phyloP scores from a whole-genome alignment of 2,113 vertebrate species.

The Thamnaconus septentrionalis region DNA sequence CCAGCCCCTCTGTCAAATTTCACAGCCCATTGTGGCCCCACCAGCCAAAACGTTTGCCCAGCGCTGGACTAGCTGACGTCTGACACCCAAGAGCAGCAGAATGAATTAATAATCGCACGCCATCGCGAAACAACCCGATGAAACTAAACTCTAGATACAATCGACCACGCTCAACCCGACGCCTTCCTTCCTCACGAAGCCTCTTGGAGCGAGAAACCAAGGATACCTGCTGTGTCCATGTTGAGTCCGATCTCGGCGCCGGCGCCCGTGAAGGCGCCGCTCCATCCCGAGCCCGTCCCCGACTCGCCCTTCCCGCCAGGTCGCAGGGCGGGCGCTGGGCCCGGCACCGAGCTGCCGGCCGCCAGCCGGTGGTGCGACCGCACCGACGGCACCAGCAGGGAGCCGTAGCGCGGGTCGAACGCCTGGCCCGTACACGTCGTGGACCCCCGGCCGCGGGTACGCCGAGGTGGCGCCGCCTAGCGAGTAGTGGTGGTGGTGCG shows the following conservation, averaged over 20 bases:
- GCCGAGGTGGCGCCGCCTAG: slow-evolving; percentile 81
- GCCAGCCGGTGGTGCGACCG: slow-evolving; percentile 87
- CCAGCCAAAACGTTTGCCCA: too few species aligned
- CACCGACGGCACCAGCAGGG: slow-evolving; percentile 88
- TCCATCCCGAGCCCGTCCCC: slow-evolving; percentile 79
- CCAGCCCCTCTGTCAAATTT: too few species aligned
- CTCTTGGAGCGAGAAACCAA: background rate
- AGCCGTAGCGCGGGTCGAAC: slow-evolving; percentile 91
- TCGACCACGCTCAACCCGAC: background rate
- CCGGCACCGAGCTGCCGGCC: slow-evolving; percentile 73
- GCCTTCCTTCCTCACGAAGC: too few species aligned
- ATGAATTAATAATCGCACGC: too few species aligned
- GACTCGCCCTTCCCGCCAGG: slow-evolving; percentile 82
- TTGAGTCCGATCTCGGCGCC: slow-evolving; percentile 88
- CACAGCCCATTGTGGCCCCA: too few species aligned
- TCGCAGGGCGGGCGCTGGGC: slow-evolving; percentile 83
- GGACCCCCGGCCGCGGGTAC: slow-evolving; percentile 85
- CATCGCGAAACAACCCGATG: too few species aligned
- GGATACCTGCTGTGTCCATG: slow-evolving; percentile 88
- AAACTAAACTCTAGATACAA: too few species aligned
- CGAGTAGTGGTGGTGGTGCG: slow-evolving; percentile 85
- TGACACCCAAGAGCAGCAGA: too few species aligned
- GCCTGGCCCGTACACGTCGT: slow-evolving; percentile 92
- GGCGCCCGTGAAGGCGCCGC: slow-evolving; percentile 81
- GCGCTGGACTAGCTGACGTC: too few species aligned